Conservation (phyloP, 2,797 vertebrate genomes). For the Acanthopagrus latus region DNA sequence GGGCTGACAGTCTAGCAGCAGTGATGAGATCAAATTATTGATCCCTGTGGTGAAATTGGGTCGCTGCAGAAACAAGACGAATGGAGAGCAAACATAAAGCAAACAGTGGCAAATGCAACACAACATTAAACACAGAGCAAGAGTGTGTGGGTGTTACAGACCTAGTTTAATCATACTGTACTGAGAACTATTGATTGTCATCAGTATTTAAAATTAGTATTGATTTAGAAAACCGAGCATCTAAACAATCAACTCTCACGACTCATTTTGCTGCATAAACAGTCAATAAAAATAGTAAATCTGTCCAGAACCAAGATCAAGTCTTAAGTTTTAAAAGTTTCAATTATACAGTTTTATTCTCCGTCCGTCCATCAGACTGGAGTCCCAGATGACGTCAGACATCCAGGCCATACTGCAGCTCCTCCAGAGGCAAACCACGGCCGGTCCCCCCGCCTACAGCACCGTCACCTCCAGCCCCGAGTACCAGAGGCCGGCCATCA, state of each 20-base stretch:
- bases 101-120: neutral
- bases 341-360: neutral
- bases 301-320: no score
- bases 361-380: conserved; percentile 85
- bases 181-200: conserved; percentile 8
- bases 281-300: no score
- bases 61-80: conserved; percentile 2
- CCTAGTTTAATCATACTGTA: neutral
- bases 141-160: neutral
- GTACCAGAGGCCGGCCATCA: conserved; percentile 85
- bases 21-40: conserved; percentile 24
- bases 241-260: conserved; percentile 1
- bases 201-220: conserved; percentile 18
- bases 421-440: conserved; percentile 90
- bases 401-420: conserved; percentile 97
- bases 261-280: neutral
- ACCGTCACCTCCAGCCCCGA: conserved; percentile 90
- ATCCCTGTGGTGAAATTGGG: conserved; percentile 20
- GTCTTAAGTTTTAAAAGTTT: no score
- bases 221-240: conserved; percentile 3
- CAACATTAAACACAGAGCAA: neutral
- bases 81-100: neutral
- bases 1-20: neutral
- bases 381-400: conserved; percentile 97
- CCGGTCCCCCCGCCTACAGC: conserved; percentile 95